These are phyloP conservation scores for Myocastor coypus DNA, from an alignment of 2,113 vertebrate genomes.

Conservation along the genomic window DNA sequence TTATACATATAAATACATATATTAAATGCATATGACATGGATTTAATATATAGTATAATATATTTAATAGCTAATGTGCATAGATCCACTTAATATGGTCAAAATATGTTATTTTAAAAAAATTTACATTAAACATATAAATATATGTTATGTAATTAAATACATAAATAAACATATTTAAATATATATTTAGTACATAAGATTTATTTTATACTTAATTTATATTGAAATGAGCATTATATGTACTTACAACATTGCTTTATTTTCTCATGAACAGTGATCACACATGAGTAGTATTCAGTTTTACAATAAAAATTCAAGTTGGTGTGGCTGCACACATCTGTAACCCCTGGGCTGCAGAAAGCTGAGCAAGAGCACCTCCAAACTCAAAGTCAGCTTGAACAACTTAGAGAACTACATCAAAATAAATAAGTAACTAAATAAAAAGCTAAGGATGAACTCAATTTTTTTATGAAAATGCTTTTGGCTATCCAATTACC, in stretches of 20 bases:
- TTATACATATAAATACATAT: neutral
- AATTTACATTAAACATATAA: neutral
- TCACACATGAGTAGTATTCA: neutral
- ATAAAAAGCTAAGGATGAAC: neutral
- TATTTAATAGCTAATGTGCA: neutral
- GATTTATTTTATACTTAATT: neutral
- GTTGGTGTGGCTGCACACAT: neutral
- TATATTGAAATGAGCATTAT: neutral
- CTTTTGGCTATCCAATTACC: neutral
- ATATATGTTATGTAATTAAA: neutral
- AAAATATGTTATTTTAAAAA: neutral
- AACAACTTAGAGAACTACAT: neutral
- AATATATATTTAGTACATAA: neutral
- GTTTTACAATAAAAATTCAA: constrained; percentile 28
- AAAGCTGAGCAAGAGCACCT: neutral
- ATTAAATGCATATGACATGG: neutral
- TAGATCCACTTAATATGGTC: neutral
- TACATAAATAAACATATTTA: neutral
- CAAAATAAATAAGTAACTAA: neutral
- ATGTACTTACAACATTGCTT: neutral
- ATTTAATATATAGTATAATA: no score
- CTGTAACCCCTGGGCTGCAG: neutral
- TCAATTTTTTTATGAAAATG: neutral
- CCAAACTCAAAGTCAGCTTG: neutral
- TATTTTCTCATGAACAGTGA: neutral